Evolutionary conservation across 2,113 vertebrate genomes (phyloP), one percentile per base, ranked within the genome.

Genomic region (Motacilla alba): DNA sequence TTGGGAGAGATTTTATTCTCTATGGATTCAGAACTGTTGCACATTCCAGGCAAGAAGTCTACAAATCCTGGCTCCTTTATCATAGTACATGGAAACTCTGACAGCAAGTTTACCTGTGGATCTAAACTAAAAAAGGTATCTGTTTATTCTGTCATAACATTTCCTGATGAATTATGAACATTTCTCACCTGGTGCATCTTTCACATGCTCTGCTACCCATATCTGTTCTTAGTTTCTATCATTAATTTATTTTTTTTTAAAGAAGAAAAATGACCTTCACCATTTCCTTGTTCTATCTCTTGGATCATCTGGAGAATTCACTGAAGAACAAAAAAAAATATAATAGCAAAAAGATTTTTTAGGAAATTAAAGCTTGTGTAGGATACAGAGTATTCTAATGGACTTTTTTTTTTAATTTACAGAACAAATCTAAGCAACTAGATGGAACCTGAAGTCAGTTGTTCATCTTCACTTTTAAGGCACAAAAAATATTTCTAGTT

Each of bases 11-110:
- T 88, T 81, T 72, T 37, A 28, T 39, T 15, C 15, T 64, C 6
- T 22, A 27, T 13, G 46, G 6, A 3, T 79, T 27, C 49, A 66
- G 31, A 27, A 47, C 6, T 60, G 27, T 33, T 0, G 0, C 24
- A 49, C 15, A 22, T 44, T 53, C 37, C 50, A 60, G 49, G 27
- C 30, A 88, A 66, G 15, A 74, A 62, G 27, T 21, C 55, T 35
- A 30, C 11, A 49, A 92, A 66, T 44, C 35, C 55, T 22, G 3
- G 20, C 30, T 75, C 47, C 43, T 62, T 76, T 49, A 64, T 17
- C 15, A 31, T 27, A 59, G 13, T 24, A 26, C 23, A 16, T 21
- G 30, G 11, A 62, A 83, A 44, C 3, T n/a, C 15, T 50, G 15
- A 58, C 28, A 6, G 20, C 30, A 68, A 19, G 6, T 53, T 50